Conservation (phyloP, 2,797 vertebrate genomes). For the Scolopax rusticola region DNA sequence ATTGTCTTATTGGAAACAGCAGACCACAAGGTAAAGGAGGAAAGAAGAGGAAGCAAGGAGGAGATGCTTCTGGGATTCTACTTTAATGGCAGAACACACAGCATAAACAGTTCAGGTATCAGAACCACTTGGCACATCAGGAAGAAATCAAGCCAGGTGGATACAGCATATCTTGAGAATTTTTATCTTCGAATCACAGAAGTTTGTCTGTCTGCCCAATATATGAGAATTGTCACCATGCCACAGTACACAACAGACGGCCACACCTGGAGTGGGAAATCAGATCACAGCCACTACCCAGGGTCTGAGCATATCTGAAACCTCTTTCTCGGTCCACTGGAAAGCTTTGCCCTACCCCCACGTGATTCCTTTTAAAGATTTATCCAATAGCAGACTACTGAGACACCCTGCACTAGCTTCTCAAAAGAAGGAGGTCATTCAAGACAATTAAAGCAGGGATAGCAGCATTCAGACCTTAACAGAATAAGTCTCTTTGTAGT, state of each 20-base stretch:
- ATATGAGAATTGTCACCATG: background rate
- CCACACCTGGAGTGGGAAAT: background rate
- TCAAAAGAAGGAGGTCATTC: conserved; percentile 36
- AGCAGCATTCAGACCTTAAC: conserved; percentile 27
- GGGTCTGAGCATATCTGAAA: background rate
- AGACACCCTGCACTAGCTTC: background rate
- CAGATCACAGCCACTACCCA: fast-evolving
- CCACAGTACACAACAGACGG: background rate
- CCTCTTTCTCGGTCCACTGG: background rate
- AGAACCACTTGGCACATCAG: background rate
- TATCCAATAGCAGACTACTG: conserved; percentile 3
- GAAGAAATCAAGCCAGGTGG: background rate
- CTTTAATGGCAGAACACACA: background rate
- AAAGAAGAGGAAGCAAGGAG: background rate
- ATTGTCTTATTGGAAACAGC: background rate
- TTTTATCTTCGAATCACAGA: background rate
- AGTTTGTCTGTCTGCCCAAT: background rate
- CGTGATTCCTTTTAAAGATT: background rate
- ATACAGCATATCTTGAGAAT: background rate
- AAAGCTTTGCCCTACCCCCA: background rate
- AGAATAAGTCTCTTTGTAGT: conserved; percentile 32
- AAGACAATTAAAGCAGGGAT: conserved; percentile 5
- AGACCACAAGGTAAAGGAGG: background rate
- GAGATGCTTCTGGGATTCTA: background rate
- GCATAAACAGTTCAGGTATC: background rate